A percentile compares a stretch with the other conserved stretches of the same genome.
Conservation (phyloP, 2,888 invertebrate species). For the Carpatolechia fugitivella region DNA sequence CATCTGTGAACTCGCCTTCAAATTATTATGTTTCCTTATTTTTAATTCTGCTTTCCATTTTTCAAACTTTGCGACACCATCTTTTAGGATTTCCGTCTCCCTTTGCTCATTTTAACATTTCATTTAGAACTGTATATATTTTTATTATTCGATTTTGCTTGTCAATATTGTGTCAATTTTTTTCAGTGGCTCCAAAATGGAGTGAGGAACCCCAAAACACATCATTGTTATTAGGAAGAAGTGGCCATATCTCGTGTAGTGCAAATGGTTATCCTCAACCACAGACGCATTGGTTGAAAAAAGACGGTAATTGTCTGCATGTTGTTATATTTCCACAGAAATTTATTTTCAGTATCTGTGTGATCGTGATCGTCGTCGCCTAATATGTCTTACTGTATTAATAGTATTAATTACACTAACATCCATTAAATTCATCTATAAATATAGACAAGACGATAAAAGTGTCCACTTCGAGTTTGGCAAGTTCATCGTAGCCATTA, state of each 20-base stretch:
- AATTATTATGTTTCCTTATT: background rate
- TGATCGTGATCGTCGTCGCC: too few relatives aligned
- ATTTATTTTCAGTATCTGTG: too few relatives aligned
- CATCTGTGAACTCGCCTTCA: background rate
- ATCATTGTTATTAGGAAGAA: slow-evolving; percentile 85
- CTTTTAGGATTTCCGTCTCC: background rate
- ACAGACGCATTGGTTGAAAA: slow-evolving; percentile 86
- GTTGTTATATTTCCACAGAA: too few relatives aligned
- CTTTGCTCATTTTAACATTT: background rate
- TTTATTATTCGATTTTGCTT: background rate
- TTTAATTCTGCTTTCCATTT: background rate
- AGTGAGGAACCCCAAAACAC: slow-evolving; percentile 85
- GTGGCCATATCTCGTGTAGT: slow-evolving; percentile 85
- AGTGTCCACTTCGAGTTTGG: too few relatives aligned
- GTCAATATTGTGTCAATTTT: background rate
- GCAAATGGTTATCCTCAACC: slow-evolving; percentile 90
- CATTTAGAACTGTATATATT: background rate
- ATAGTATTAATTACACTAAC: too few relatives aligned
- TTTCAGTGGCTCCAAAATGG: slow-evolving; percentile 88
- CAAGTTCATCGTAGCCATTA: too few relatives aligned
- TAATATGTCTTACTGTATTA: too few relatives aligned
- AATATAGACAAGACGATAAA: too few relatives aligned
- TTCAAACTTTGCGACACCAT: background rate
- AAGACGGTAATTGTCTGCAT: slow-evolving; percentile 76
- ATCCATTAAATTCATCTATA: too few relatives aligned